Conservation (phyloP, 1,140 invertebrate species). For the Thalassaphorura encarpata region DNA sequence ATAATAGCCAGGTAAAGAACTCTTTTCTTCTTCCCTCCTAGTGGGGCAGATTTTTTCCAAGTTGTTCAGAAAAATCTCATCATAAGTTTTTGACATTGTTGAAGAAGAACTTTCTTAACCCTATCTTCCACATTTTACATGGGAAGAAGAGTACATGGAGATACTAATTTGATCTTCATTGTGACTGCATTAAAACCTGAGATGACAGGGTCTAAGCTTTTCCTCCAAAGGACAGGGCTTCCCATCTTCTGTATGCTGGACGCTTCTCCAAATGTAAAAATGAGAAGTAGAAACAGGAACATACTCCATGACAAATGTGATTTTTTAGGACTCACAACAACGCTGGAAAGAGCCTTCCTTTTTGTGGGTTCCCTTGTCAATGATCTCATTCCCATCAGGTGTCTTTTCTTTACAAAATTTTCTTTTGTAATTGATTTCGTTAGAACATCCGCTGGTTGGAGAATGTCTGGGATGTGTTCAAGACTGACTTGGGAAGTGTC, state of each 20-base stretch:
- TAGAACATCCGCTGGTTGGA: conserved; percentile 28
- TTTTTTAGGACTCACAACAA: conserved; percentile 1
- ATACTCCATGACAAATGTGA: neutral
- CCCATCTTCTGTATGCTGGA: neutral
- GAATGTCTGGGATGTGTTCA: conserved; percentile 6
- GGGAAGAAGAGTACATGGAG: conserved; percentile 14
- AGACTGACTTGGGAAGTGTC: conserved; percentile 8
- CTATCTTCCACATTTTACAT: neutral
- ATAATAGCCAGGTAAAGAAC: neutral
- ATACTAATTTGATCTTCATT: conserved; percentile 8
- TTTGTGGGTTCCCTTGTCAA: neutral
- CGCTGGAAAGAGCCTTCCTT: conserved; percentile 2
- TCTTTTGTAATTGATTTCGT: conserved; percentile 17
- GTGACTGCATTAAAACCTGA: conserved; percentile 8
- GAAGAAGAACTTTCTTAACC: neutral
- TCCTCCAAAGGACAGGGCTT: conserved; percentile 13
- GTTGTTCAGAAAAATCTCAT: conserved; percentile 10
- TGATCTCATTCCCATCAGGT: neutral
- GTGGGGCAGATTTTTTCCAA: conserved; percentile 17
- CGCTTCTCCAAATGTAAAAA: neutral
- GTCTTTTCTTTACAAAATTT: conserved; percentile 1
- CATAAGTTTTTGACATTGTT: conserved; percentile 11
- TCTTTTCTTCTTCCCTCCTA: neutral
- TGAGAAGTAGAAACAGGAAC: neutral
- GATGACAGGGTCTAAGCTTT: neutral